These are phyloP conservation scores for Bolinopsis microptera DNA, from an alignment of 37 sponge, comb jelly and placozoan species.

Conservation along the genomic window DNA sequence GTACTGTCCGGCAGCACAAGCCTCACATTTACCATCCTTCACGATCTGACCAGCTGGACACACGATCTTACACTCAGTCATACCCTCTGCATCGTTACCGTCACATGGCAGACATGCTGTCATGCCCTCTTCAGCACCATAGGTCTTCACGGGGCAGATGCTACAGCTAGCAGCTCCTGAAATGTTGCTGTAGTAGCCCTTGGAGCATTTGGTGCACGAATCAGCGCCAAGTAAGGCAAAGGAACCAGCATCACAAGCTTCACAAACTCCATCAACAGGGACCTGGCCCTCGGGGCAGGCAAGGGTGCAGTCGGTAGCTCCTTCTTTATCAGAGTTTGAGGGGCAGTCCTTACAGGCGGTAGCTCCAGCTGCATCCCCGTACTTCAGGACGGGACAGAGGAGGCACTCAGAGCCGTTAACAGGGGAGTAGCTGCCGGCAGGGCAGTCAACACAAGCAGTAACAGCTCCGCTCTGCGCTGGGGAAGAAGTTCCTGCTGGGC, in stretches of 20 bases:
- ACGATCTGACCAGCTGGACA: constrained; percentile 13
- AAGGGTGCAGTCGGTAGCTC: too few relatives aligned
- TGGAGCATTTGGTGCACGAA: not conserved
- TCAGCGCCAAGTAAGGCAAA: not conserved
- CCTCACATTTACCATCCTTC: constrained; percentile 27
- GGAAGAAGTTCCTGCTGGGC: constrained; percentile 21
- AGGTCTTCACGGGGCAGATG: not conserved
- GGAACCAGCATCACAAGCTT: not conserved
- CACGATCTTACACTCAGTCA: constrained; percentile 19
- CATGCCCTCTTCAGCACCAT: not conserved
- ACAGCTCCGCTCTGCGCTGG: not conserved
- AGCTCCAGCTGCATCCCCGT: too few relatives aligned
- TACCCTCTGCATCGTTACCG: not conserved
- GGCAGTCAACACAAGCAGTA: not conserved
- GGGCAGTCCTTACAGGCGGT: too few relatives aligned
- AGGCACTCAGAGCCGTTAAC: not conserved
- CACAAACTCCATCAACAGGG: too few relatives aligned
- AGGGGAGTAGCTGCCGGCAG: not conserved
- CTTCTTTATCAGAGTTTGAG: too few relatives aligned
- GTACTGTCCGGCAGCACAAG: not conserved
- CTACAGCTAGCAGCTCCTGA: not conserved
- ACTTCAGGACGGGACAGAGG: not conserved
- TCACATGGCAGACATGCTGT: not conserved
- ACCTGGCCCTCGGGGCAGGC: too few relatives aligned
- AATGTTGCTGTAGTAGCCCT: not conserved